These are phyloP conservation scores for Danio kyathit DNA, from an alignment of 2,797 vertebrate genomes.

Conservation along the genomic window DNA sequence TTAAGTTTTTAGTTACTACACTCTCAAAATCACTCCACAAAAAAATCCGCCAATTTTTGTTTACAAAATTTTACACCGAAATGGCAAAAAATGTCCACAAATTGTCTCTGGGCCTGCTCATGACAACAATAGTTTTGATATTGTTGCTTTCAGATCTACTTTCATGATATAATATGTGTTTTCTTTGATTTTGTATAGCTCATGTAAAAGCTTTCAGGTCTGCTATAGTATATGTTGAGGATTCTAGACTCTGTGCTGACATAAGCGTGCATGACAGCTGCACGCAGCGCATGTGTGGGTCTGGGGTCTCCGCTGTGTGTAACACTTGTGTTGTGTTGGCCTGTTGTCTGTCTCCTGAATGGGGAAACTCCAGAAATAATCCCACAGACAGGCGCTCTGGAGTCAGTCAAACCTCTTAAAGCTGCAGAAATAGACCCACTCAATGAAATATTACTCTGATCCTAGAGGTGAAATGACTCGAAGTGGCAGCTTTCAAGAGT, in stretches of 20 bases:
- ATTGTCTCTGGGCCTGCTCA: too few species aligned
- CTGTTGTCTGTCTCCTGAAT: conserved; percentile 71
- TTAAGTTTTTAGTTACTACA: too few species aligned
- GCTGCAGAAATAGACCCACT: neutral
- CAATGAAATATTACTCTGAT: conserved; percentile 3
- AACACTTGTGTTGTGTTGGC: conserved; percentile 69
- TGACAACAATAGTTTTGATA: neutral
- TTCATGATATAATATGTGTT: neutral
- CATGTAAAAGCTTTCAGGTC: neutral
- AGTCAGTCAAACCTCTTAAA: conserved; percentile 13
- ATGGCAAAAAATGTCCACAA: too few species aligned
- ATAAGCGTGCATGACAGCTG: conserved; percentile 34
- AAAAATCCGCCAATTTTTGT: too few species aligned
- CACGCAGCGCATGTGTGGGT: conserved; percentile 13
- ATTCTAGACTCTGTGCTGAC: conserved; percentile 25
- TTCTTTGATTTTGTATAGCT: neutral
- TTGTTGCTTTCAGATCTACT: neutral
- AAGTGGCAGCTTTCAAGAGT: neutral
- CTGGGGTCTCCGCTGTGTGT: conserved; percentile 55
- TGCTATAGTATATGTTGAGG: neutral
- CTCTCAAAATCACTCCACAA: too few species aligned
- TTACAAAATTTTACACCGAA: too few species aligned
- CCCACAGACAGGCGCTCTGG: conserved; percentile 49
- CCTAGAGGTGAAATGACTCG: neutral
- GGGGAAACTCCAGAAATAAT: conserved; percentile 62